Evolutionary conservation across 2,888 invertebrate species (phyloP).

Genomic region (Calameuta filiformis): DNA sequence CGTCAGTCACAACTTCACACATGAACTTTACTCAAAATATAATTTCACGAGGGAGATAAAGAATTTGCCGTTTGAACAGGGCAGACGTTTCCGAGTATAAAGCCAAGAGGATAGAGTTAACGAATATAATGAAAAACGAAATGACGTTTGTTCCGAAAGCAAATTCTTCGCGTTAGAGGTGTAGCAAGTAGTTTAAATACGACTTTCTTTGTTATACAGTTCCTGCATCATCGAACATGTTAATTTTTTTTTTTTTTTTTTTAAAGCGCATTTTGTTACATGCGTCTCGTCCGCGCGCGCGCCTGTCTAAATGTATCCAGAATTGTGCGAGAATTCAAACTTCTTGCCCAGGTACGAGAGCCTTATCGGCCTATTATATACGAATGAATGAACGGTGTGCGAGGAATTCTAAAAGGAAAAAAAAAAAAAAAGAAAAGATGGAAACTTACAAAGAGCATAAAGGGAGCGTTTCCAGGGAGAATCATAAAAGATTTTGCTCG

Average conservation of each 20-base stretch:
- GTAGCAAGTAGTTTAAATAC: not conserved
- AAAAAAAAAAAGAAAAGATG: not conserved
- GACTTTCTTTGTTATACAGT: not conserved
- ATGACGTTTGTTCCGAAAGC: not conserved
- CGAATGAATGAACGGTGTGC: not conserved
- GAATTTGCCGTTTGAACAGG: not conserved
- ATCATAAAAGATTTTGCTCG: not conserved
- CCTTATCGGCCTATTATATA: not conserved
- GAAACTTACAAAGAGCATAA: not conserved
- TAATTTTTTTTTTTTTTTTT: constrained; percentile 1
- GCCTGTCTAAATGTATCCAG: not conserved
- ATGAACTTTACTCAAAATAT: not conserved
- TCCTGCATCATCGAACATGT: not conserved
- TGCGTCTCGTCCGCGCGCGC: not conserved
- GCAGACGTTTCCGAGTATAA: not conserved
- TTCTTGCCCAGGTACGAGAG: not conserved
- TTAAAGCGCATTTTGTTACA: not conserved
- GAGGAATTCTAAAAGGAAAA: not conserved
- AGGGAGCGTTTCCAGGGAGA: not conserved
- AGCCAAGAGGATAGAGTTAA: not conserved
- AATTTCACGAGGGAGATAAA: not conserved
- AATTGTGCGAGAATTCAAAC: not conserved
- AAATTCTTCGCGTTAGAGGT: not conserved
- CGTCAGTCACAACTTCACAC: not conserved
- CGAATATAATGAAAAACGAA: not conserved